These are phyloP conservation scores for Spodoptera exigua DNA, from an alignment of 2,888 invertebrate genomes.

Conservation along the genomic window DNA sequence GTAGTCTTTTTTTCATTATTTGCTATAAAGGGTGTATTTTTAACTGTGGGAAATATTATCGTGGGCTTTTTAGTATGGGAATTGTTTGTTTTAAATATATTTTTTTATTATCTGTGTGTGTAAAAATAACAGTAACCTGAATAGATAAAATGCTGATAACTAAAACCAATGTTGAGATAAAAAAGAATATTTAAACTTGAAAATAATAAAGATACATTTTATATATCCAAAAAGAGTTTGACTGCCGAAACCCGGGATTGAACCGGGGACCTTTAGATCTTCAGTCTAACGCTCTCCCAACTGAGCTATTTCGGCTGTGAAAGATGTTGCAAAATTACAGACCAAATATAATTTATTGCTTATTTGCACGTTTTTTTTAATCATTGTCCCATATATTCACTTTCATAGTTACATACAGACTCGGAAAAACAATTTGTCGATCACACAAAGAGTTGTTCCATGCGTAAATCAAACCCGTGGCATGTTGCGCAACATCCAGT, in stretches of 20 bases:
- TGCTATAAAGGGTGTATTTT: not conserved
- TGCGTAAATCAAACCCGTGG: no score
- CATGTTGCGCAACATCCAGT: no score
- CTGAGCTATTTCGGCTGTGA: slow-evolving; percentile 70
- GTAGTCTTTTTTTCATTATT: slow-evolving; percentile 10
- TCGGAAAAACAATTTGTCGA: no score
- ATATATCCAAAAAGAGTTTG: slow-evolving; percentile 9
- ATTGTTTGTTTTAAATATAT: not conserved
- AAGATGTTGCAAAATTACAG: fast-evolving
- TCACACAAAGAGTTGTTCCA: no score
- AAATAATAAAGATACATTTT: not conserved
- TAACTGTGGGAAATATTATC: slow-evolving; percentile 22
- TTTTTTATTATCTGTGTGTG: not conserved
- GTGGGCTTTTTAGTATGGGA: not conserved
- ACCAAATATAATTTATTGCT: not conserved
- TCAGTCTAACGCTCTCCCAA: slow-evolving; percentile 74
- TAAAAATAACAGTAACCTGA: not conserved
- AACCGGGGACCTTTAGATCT: slow-evolving; percentile 73
- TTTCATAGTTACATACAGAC: no score
- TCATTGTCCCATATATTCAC: no score
- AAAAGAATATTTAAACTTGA: no score
- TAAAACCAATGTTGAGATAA: not conserved
- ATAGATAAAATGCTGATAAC: not conserved
- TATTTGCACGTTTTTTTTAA: no score
- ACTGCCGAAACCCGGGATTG: slow-evolving; percentile 71